phyloP scores from a whole-genome alignment of 2,888 invertebrate genomes.

The Ophioninae sp. region DNA sequence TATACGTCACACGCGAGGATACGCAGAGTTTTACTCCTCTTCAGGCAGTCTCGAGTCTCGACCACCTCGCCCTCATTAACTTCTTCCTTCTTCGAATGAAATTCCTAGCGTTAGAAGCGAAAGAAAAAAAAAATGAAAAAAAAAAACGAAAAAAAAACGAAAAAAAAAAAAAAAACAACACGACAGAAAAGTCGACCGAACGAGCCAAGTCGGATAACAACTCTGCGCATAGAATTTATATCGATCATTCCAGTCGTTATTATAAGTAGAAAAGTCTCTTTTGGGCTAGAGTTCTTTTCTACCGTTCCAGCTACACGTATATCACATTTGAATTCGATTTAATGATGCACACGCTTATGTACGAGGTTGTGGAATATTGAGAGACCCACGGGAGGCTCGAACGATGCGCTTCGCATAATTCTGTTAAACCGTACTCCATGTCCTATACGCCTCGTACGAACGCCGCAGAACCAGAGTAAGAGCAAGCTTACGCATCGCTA shows the following conservation, averaged over 20 bases:
- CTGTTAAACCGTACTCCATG: constrained; percentile 36
- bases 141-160: neutral
- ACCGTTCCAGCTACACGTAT: neutral
- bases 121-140: neutral
- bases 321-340: constrained; percentile 14
- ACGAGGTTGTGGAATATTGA: constrained; percentile 17
- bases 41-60: constrained; percentile 51
- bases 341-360: constrained; percentile 5
- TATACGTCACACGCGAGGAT: constrained; percentile 19
- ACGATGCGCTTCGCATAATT: constrained; percentile 16
- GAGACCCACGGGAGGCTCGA: constrained; percentile 35
- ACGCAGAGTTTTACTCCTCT: constrained; percentile 24
- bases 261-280: neutral
- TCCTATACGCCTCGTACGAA: neutral
- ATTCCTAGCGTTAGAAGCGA: constrained; percentile 31
- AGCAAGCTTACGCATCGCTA: constrained; percentile 51
- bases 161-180: constrained; percentile 14
- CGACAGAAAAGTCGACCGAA: constrained; percentile 14
- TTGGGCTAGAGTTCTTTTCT: neutral
- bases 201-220: neutral
- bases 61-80: constrained; percentile 55
- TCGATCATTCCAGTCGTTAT: constrained; percentile 3
- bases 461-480: constrained; percentile 5
- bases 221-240: constrained; percentile 8
- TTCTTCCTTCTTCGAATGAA: constrained; percentile 55